phyloP scores from a whole-genome alignment of 2,797 vertebrate species.

The Crenuchus spilurus region DNA sequence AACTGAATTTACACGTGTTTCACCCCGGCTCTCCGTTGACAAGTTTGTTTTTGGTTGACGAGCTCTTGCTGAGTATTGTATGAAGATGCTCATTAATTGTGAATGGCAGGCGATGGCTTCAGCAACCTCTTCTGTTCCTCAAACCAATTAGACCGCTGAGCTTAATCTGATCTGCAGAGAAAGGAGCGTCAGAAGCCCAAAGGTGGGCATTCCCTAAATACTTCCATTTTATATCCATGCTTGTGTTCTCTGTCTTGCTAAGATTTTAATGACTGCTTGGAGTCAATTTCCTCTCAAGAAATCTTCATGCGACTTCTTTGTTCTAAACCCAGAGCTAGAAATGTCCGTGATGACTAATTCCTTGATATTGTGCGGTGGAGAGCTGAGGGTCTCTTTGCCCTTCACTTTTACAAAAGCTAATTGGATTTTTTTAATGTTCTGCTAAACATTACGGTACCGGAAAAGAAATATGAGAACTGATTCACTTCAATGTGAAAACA shows the following conservation, averaged over 20 bases:
- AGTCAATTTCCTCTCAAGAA: neutral
- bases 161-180: conserved; percentile 19
- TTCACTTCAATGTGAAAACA: neutral
- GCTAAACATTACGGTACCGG: neutral
- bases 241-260: neutral
- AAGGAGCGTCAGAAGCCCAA: conserved; percentile 8
- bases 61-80: neutral
- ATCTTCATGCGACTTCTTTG: neutral
- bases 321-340: neutral
- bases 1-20: neutral
- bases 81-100: conserved; percentile 11
- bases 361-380: neutral
- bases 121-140: neutral
- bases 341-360: neutral
- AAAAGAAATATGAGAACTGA: neutral
- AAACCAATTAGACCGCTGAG: conserved; percentile 32
- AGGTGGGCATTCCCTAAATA: conserved; percentile 35
- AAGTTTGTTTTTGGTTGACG: neutral
- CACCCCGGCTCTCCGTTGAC: too few species aligned
- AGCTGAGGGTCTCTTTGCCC: neutral
- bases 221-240: neutral
- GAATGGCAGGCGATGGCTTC: conserved; percentile 1
- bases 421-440: neutral
- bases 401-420: neutral
- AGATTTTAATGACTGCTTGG: neutral